Evolutionary conservation across 2,888 invertebrate species (phyloP), one percentile per base, ranked within the genome.

Genomic region (Drosophila recens): DNA sequence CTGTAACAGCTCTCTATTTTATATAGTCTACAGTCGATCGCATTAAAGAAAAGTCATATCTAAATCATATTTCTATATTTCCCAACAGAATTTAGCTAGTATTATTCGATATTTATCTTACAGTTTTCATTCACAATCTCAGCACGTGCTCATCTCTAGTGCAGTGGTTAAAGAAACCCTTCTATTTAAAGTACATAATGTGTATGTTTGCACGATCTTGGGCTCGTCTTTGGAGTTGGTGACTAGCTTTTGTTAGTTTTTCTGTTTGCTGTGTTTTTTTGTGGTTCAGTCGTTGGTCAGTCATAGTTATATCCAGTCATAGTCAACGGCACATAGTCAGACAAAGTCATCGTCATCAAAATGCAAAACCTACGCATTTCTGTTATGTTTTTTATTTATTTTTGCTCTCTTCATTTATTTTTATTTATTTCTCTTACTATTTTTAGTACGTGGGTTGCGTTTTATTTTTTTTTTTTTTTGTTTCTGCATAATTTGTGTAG

Each of bases 351-450:
- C 79, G 80, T 76, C 82, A 79, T 87, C 69, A 69, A 71, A 77
- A 86, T 76, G 83, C 82, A 85, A 83, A 80, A 61, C 86, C 86
- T 75, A 87, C 86, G 87, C 86, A 53, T 48, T 69, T 23, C 15
- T 45, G 11, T 56, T 45, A 20, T 20, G 17, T 59, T 64, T 68
- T 53, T 42, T 46, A 27, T 20, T 74, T n/a, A n/a, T 53, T 67
- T 63, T 65, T 15, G 17, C 17, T 57, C 46, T 52, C 13, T 48
- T 59, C 46, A 65, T 77, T 77, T 74, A 57, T 45, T 43, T 75
- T 53, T 67, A 56, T 64, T 46, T 70, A 65, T 75, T 68, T 66
- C 75, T 49, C 42, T 63, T 11, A 57, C 67, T 73, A 53, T 42
- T 57, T 43, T 49, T 10, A 38, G 43, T 40, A 51, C 80, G 82